Conservation (phyloP, 2,888 invertebrate genomes). For the Plemyria rubiginata region DNA sequence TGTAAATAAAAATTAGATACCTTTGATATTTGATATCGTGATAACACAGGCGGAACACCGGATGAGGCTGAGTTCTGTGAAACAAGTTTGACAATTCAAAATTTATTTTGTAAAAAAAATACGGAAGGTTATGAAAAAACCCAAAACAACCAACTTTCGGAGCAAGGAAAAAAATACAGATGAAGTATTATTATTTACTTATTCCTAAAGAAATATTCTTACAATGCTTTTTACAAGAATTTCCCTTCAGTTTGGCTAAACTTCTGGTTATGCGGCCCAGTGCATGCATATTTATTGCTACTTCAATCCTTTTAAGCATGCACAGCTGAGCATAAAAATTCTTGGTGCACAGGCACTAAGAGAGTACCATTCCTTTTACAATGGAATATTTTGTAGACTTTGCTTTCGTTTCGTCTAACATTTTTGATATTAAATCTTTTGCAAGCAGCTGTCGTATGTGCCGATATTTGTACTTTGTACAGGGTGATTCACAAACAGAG, state of each 20-base stretch:
- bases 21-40: too few relatives aligned
- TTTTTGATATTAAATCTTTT: conserved; percentile 35
- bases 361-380: conserved; percentile 4
- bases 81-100: too few relatives aligned
- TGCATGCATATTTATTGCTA: conserved; percentile 7
- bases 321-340: conserved; percentile 12
- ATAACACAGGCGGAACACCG: too few relatives aligned
- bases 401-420: conserved; percentile 1
- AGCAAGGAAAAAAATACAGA: too few relatives aligned
- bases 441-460: conserved; percentile 30
- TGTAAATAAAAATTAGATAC: too few relatives aligned
- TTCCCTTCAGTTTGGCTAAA: neutral
- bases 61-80: too few relatives aligned
- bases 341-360: conserved; percentile 2
- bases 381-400: neutral
- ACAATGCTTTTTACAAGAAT: neutral
- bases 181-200: too few relatives aligned
- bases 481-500: conserved; percentile 10
- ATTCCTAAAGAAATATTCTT: too few relatives aligned
- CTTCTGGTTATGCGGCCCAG: neutral
- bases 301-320: conserved; percentile 10
- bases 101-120: too few relatives aligned
- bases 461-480: conserved; percentile 17
- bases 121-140: too few relatives aligned
- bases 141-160: too few relatives aligned